Evolutionary conservation across 2,797 vertebrate genomes (phyloP), one percentile per base, ranked within the genome.

Genomic region (Sus cebifrons): DNA sequence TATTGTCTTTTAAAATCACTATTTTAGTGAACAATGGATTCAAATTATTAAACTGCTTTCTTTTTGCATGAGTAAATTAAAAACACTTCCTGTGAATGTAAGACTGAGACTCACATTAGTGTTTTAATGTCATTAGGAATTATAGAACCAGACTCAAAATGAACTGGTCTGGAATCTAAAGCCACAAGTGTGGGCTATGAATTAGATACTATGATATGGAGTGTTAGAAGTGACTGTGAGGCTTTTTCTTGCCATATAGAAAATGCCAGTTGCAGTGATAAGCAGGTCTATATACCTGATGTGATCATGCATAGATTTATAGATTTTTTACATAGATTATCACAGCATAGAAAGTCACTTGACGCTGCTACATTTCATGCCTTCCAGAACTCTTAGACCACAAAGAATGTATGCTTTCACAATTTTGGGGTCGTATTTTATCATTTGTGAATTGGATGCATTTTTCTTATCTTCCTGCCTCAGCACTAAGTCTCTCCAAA

Each of bases 1-100:
- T 94, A 79, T 93, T 87, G 27, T 87, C 21, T 85, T 95, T 95
- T 86, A 91, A 95, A 94, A 95, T 88, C 65, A 95, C 64, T 92
- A 49, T 86, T 89, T 91, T 8, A 79, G 70, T 64, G 81, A 93
- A 92, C 58, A 93, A 94, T 83, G 91, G 36, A 82, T 86, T 85
- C 83, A 87, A 78, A 86, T 74, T 73, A 74, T 88, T 96, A 90
- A 87, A 32, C 10, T 32, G 64, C 49, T 78, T 64, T 21, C 60
- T 91, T 83, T 87, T 78, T 58, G 85, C 77, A 90, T 65, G n/a
- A 94, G 83, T 36, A 95, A 62, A 82, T 90, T 95, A 79, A 79
- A 87, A 96, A 74, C 9, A 52, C 54, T 81, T 54, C 21, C 68
- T 85, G 7, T 25, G 52, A 93, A 86, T 52, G 4, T 56, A 67